phyloP scores from a whole-genome alignment of 2,113 vertebrate species.

The Leptocoma aspasia region DNA sequence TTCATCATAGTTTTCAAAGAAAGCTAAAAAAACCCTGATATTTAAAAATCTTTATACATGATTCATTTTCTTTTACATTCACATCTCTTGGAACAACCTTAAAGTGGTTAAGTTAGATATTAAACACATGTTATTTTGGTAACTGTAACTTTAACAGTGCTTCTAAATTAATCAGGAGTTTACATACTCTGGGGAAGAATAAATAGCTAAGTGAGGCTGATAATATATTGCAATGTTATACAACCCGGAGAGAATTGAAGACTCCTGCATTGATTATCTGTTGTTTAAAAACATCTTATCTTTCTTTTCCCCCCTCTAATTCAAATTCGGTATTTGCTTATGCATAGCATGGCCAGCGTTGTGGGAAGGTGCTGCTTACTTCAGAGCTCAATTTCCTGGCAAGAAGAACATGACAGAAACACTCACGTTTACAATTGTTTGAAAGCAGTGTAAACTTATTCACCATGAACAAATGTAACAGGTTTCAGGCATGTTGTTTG shows the following conservation, averaged over 20 bases:
- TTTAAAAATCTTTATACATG: background rate
- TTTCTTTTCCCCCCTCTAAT: background rate
- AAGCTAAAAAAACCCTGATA: background rate
- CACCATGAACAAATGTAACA: background rate
- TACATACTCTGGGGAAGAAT: background rate
- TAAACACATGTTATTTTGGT: background rate
- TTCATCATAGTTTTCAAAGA: background rate
- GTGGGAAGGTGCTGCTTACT: background rate
- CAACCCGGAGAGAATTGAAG: background rate
- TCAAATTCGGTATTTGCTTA: background rate
- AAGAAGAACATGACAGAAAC: background rate
- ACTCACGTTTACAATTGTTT: background rate
- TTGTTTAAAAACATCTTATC: slow-evolving; percentile 10
- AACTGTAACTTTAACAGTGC: background rate
- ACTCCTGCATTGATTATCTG: slow-evolving; percentile 15
- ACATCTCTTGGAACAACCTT: background rate
- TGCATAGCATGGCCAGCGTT: background rate
- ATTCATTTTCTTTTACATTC: background rate
- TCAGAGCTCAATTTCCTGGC: background rate
- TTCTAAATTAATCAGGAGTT: background rate
- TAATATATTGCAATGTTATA: background rate
- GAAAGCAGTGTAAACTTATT: background rate
- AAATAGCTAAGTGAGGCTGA: slow-evolving; percentile 1
- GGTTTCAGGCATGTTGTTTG: background rate
- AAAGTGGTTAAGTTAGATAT: background rate